Evolutionary conservation across 2,797 vertebrate species (phyloP), one percentile per base, ranked within the genome.

Genomic region (Cheirogaleus major): DNA sequence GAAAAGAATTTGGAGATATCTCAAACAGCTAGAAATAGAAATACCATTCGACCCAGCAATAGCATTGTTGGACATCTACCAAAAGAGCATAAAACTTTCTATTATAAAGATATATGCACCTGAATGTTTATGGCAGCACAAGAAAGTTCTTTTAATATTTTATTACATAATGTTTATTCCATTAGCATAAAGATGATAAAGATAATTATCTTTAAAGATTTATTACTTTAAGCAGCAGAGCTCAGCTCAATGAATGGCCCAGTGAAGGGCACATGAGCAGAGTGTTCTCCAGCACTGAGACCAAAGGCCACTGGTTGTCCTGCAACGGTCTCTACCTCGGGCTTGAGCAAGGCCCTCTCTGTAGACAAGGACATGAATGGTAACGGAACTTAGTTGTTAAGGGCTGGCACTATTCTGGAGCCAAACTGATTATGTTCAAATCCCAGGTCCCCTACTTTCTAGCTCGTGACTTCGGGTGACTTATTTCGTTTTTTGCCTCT

Each of bases 221-320:
- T 67, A 45, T 38, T 86, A 82, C 65, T 87, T 96, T 50, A 85
- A 93, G 41, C 41, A 91, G n/a, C 78, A 76, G 43, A 93, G 61
- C 55, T 35, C 67, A 78, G 25, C 4, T 48, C 38, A 67, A 12
- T 59, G 41, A 82, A 70, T 65, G 38, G 65, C 69, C 72, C 65
- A 45, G 35, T 1, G 10, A 80, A 81, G 45, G 35, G 4, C 27
- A 43, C 30, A 2, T 15, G 6, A 89, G 63, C 22, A 50, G 14
- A 55, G 38, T 10, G 1, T 61, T 87, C 76, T 81, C 81, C 75
- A 91, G 48, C 59, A 50, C 17, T 11, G 13, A 70, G 87, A 69
- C 81, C 41, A 83, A 61, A 70, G 38, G 69, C 23, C 11, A 41
- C 35, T 18, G 5, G 70, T 27, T 50, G 20, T 41, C 67, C 30